Percentiles rank a stretch among this genome's conserved stretches.
Conservation (phyloP, 2,113 vertebrate genomes). For the Gallinago undulata region DNA sequence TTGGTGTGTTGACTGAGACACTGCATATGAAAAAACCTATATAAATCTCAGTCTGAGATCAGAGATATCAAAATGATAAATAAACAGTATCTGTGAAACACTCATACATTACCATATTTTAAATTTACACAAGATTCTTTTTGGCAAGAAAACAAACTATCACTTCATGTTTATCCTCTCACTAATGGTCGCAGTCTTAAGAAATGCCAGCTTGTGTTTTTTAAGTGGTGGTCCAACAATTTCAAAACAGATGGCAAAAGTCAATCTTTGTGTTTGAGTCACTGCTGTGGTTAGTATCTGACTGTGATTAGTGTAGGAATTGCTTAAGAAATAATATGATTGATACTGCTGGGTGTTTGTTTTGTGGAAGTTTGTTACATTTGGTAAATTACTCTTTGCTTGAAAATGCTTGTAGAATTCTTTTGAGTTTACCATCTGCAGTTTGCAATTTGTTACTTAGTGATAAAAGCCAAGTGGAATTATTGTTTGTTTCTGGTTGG, state of each 20-base stretch:
- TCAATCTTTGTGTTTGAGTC: background rate
- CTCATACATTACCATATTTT: background rate
- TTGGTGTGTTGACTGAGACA: background rate
- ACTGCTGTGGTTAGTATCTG: background rate
- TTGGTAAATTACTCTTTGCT: background rate
- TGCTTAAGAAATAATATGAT: slow-evolving; percentile 3
- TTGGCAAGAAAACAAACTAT: slow-evolving; percentile 31
- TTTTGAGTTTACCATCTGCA: background rate
- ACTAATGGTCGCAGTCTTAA: background rate
- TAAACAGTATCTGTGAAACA: slow-evolving; percentile 20
- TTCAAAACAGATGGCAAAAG: slow-evolving; percentile 51
- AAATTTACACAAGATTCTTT: background rate
- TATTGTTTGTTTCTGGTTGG: background rate
- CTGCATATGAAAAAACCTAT: background rate
- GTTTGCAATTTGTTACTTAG: background rate
- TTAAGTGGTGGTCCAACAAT: background rate
- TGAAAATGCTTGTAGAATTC: background rate
- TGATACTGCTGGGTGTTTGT: background rate
- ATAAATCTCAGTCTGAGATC: background rate
- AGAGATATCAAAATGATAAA: background rate
- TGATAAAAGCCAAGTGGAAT: background rate
- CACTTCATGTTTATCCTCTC: slow-evolving; percentile 54
- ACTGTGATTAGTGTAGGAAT: background rate
- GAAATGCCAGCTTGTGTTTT: slow-evolving; percentile 50
- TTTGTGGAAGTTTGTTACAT: background rate